A percentile compares a stretch with the other conserved stretches of the same genome.
These are phyloP conservation scores for Danaus chrysippus DNA, from an alignment of 2,888 invertebrate genomes.

Conservation along the genomic window DNA sequence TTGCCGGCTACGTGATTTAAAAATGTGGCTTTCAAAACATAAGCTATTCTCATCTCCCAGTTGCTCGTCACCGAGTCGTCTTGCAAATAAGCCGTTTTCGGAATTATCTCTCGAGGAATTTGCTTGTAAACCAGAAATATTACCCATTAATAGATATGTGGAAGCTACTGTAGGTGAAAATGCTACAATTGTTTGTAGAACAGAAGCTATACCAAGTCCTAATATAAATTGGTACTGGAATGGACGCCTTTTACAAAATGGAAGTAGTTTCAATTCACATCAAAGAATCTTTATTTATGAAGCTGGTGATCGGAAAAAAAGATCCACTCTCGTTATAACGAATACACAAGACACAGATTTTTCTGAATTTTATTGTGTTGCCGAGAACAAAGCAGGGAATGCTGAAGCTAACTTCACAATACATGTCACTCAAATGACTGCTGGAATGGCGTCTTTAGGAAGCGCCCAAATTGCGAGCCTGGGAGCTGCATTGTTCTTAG, in stretches of 20 bases:
- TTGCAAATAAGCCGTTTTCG: conserved; percentile 85
- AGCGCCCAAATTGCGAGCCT: conserved; percentile 92
- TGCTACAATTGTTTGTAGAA: conserved; percentile 89
- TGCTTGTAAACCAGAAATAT: conserved; percentile 90
- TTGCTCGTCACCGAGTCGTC: conserved; percentile 85
- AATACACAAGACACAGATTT: conserved; percentile 91
- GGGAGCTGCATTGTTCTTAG: conserved; percentile 88
- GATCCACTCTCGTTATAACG: conserved; percentile 86
- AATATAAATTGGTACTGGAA: conserved; percentile 93
- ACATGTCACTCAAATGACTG: conserved; percentile 87
- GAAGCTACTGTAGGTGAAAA: conserved; percentile 91
- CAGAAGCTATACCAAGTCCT: conserved; percentile 89
- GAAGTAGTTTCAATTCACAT: conserved; percentile 87
- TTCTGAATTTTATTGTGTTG: conserved; percentile 92
- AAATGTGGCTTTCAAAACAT: conserved; percentile 88
- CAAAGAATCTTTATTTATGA: conserved; percentile 88
- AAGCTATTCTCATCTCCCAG: conserved; percentile 88
- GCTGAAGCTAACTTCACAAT: conserved; percentile 94
- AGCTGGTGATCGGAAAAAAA: conserved; percentile 86
- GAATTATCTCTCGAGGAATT: conserved; percentile 90
- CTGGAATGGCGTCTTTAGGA: conserved; percentile 89
- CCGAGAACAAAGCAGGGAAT: conserved; percentile 92
- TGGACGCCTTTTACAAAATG: conserved; percentile 86
- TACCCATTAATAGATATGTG: conserved; percentile 86
- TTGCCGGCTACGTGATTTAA: conserved; percentile 88